phyloP scores from a whole-genome alignment of 2,797 vertebrate genomes.

The Meriones psammophilus region DNA sequence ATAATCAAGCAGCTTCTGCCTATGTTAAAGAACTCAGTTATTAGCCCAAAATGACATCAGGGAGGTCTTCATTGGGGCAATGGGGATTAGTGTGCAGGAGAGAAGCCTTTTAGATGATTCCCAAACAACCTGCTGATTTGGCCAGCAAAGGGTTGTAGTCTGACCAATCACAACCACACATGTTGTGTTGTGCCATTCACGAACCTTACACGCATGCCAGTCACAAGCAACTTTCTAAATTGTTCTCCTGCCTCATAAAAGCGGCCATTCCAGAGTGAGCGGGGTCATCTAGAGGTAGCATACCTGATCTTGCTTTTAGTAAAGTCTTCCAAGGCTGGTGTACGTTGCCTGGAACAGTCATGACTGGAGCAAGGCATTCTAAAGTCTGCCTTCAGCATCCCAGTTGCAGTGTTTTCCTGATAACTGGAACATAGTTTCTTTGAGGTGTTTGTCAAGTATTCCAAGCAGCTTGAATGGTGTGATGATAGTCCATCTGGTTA shows the following conservation, averaged over 20 bases:
- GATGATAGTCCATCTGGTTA: neutral
- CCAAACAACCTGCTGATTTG: neutral
- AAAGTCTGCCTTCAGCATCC: neutral
- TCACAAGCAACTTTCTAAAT: neutral
- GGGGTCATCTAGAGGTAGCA: neutral
- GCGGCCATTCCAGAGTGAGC: neutral
- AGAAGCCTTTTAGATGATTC: neutral
- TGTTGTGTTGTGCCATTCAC: neutral
- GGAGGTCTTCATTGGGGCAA: neutral
- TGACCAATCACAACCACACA: neutral
- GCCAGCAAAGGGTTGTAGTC: neutral
- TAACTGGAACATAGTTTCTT: neutral
- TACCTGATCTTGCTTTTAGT: neutral
- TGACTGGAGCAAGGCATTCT: neutral
- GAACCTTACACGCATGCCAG: neutral
- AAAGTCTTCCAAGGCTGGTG: neutral
- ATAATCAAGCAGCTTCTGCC: neutral
- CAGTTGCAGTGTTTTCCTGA: neutral
- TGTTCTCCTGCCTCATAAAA: neutral
- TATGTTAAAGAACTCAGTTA: neutral
- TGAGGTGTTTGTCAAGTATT: neutral
- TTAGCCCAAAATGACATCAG: neutral
- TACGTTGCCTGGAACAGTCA: too few relatives aligned
- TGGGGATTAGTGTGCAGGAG: neutral
- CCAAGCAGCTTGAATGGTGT: neutral